Evolutionary conservation across 2,797 vertebrate species (phyloP).

Genomic region (Cirrhinus molitorella): DNA sequence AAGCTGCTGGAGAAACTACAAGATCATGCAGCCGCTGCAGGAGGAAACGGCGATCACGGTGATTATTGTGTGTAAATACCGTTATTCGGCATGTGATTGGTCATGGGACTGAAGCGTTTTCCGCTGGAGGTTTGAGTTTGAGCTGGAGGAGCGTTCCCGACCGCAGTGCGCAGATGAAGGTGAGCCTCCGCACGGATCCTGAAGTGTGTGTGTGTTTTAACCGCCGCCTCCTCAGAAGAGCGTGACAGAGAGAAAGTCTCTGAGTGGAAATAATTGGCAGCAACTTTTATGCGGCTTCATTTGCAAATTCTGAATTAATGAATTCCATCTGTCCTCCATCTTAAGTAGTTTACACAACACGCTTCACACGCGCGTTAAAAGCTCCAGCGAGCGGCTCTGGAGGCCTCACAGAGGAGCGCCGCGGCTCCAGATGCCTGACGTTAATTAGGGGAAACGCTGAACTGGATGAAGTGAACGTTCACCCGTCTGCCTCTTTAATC

Average conservation of each 20-base stretch:
- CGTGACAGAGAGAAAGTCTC: slow-evolving; percentile 16
- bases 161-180: neutral
- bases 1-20: neutral
- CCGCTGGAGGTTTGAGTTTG: neutral
- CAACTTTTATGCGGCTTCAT: slow-evolving; percentile 73
- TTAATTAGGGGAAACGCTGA: slow-evolving; percentile 94
- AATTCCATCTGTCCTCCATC: slow-evolving; percentile 77
- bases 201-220: neutral
- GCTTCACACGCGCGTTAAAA: slow-evolving; percentile 73
- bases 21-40: neutral
- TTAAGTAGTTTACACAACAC: slow-evolving; percentile 71
- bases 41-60: neutral
- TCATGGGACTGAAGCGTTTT: neutral
- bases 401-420: slow-evolving; percentile 74
- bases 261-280: slow-evolving; percentile 69
- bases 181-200: neutral
- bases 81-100: neutral
- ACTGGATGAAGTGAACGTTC: slow-evolving; percentile 91
- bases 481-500: slow-evolving; percentile 92
- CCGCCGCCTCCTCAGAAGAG: neutral
- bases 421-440: slow-evolving; percentile 76
- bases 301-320: slow-evolving; percentile 75
- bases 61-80: neutral
- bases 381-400: slow-evolving; percentile 81
- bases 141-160: neutral